Evolutionary conservation across 2,888 invertebrate genomes (phyloP).

Genomic region (Ectemnius cavifrons): DNA sequence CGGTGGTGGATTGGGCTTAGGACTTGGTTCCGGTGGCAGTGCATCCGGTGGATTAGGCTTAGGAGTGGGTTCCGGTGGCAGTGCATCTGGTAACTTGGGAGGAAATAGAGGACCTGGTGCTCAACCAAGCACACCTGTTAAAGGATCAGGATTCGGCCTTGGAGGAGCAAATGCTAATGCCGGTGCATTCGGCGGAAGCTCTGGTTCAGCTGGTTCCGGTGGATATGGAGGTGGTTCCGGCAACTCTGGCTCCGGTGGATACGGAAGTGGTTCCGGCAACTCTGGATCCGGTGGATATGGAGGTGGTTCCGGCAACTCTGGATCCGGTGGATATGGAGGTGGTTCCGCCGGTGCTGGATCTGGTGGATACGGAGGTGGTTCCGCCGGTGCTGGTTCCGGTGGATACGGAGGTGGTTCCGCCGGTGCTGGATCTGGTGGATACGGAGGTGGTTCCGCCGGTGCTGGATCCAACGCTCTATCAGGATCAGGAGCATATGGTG

Average conservation of each 20-base stretch:
- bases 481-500: background rate
- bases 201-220: conserved; percentile 28
- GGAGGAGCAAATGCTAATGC: conserved; percentile 31
- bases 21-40: background rate
- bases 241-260: background rate
- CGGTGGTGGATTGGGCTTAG: background rate
- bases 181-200: conserved; percentile 15
- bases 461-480: background rate
- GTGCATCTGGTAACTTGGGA: background rate
- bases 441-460: background rate
- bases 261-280: background rate
- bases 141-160: conserved; percentile 3
- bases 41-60: background rate
- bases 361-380: background rate
- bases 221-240: conserved; percentile 5
- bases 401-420: background rate
- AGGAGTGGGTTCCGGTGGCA: background rate
- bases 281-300: background rate
- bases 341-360: background rate
- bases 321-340: background rate
- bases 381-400: background rate
- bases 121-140: background rate
- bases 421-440: background rate
- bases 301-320: background rate
- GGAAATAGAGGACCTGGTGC: background rate